Base-by-base conservation (phyloP, 2,888 invertebrate species). In the Folsomia candida region DNA sequence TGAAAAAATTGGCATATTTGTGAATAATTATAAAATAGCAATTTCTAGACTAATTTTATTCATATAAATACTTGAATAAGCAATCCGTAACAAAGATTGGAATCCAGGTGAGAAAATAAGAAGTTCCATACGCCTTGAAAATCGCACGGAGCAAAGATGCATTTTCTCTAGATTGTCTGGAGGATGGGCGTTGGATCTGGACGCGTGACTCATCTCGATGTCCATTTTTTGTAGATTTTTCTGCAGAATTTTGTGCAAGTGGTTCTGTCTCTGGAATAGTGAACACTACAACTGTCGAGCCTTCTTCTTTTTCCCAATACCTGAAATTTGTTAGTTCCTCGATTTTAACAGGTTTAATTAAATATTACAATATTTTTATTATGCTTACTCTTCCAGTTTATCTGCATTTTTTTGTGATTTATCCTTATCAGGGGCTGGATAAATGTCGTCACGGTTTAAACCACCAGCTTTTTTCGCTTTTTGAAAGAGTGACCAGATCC, bases 401-500 rank as follows among this genome's bases (percentile, higher is more conserved):
- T 70, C 51, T 1, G 63, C 63, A 60, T 64, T 72, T n/a, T 0
- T 24, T 37, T 1, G 26, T 1, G 70, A 66, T 27, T 67, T 20
- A 20, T 67, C 67, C 18, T 70, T 62, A 2, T 29, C 47, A 1
- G 70, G 61, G 26, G 67, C 62, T 62, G 62, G 67, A 22, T 27
- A 62, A 1, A 70, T 27, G 27, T 70, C 70, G 22, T 70, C 67
- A 22, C 28, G n/a, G 51, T 51, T 61, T 4, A 24, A 14, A 2
- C 18, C 58, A 18, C 66, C 27, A 0, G 29, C 14, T 11, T 47
- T 51, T 4, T 62, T 65, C 14, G 69, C 72, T 20, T 57, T 22
- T 1, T 26, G 1, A 22, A 72, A 72, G 22, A 70, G 64, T 25
- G 72, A 67, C 72, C 72, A 72, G 20, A 72, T 66, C 72, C 72